Evolutionary conservation across 1,140 invertebrate species (phyloP), one percentile per base, ranked within the genome.

Genomic region (Drosophila varians): DNA sequence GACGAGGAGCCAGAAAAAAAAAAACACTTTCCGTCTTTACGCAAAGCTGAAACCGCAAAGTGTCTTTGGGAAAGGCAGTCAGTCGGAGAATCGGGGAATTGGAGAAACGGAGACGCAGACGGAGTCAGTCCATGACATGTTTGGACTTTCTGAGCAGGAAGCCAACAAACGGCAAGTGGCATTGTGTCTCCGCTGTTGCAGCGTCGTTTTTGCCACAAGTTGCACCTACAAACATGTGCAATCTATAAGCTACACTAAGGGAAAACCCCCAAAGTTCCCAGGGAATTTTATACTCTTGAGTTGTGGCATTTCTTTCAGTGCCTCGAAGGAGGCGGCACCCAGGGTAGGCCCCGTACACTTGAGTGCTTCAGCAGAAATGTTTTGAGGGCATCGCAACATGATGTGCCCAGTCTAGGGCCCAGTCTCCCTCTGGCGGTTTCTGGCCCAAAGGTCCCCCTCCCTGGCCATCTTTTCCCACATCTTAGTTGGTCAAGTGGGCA

Each of bases 1-100:
- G 16, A 23, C 12, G 42, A 52, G 40, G 47, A 46, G 47, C 26
- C 55, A 54, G 38, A 62, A 74, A 76, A 69, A 86, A 87, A 84
- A 69, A 86, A 87, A 84, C 80, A 84, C 80, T 84, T 84, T 84
- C 80, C 68, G 80, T 84, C 79, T 84, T 84, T 69, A 61, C 48
- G 48, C 58, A 62, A 21, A 68, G 64, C 64, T 58, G 26, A 70
- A 71, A 79, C 58, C 64, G 38, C 66, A 80, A 61, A 78, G 47
- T 42, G 72, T 71, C 76, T 74, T 75, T 80, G 66, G 72, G 60
- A 82, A 82, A 82, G 71, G 58, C 65, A 60, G 19, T 12, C 40
- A 48, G 60, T 40, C 34, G 53, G 23, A 56, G 40, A 48, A 26
- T 28, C 46, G 46, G 46, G 9, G 38, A 38, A 16, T 42, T 18